Base-by-base conservation (phyloP, 1,140 invertebrate genomes). In the Centruroides sculpturatus region DNA sequence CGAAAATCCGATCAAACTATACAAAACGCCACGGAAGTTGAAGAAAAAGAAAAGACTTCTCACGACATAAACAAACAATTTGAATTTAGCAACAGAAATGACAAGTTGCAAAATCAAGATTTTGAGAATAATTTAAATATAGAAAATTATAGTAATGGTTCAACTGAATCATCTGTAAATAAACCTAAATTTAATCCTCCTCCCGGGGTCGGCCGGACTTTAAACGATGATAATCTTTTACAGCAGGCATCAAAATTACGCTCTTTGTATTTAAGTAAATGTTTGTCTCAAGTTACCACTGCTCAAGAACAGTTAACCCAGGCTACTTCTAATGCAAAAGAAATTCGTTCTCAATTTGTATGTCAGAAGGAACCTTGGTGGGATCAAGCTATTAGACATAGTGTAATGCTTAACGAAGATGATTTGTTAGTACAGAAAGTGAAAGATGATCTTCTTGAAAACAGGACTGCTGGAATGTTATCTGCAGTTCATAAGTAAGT, bases 221-320 rank as follows among this genome's bases (percentile, higher is more conserved):
- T 83, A 3, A 67, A 77, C 47, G 82, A 83, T 67, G 68, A 67
- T 36, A 68, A 67, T 4, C 74, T 84, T 12, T 67, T 66, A 59
- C 61, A 76, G 41, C 77, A 82, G 68, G 77, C 77, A 57, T 67
- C 73, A 47, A 70, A 76, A 5, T 64, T 85, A n/a, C 78, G 80
- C 66, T 71, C 77, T 55, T 79, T 79, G 62, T 86, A 85, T 71
- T 71, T 86, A 65, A 69, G 75, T n/a, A 81, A 79, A 61, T 71
- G 74, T 56, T 65, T 67, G 10, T 64, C 66, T 34, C 66, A 68
- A 57, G 69, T 74, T 10, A 64, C 49, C 35, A 61, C 5, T 62
- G 61, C 47, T 49, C 72, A 1, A 12, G 56, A 59, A 11, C 63
- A 70, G 5, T 49, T 70, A 0, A 57, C 64, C 35, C 59, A 50